Conservation (phyloP, 2,113 vertebrate species). For the Martes martes region DNA sequence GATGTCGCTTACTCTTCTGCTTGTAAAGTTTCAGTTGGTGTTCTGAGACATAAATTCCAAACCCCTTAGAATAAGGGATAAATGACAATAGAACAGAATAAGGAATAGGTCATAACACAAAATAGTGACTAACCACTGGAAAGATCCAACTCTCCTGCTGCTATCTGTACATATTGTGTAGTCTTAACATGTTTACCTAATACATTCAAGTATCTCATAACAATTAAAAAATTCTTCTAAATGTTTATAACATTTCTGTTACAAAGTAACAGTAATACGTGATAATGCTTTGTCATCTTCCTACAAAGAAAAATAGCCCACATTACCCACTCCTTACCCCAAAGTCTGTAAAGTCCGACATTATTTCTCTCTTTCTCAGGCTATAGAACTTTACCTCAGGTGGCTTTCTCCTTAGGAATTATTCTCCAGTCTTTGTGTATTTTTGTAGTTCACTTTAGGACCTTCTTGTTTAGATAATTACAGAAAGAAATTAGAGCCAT, state of each 20-base stretch:
- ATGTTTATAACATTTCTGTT: neutral
- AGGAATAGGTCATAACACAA: neutral
- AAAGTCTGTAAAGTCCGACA: neutral
- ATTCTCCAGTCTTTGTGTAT: neutral
- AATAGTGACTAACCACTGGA: neutral
- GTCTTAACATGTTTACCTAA: neutral
- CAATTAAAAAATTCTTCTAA: neutral
- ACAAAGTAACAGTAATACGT: neutral
- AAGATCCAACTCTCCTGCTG: neutral
- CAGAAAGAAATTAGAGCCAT: neutral
- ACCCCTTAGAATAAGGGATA: neutral
- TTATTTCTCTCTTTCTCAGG: neutral
- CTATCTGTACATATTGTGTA: neutral
- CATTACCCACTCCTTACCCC: accelerated
- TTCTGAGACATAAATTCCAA: neutral
- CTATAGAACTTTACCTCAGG: neutral
- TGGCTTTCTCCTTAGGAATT: neutral
- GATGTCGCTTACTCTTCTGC: neutral
- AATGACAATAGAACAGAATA: neutral
- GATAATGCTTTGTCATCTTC: neutral
- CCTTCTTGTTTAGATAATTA: neutral
- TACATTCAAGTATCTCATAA: neutral
- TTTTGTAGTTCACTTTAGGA: neutral
- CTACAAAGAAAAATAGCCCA: neutral
- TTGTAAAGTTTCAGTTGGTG: neutral